These are phyloP conservation scores for Leptosomus discolor DNA, from an alignment of 2,113 vertebrate genomes.

Conservation along the genomic window DNA sequence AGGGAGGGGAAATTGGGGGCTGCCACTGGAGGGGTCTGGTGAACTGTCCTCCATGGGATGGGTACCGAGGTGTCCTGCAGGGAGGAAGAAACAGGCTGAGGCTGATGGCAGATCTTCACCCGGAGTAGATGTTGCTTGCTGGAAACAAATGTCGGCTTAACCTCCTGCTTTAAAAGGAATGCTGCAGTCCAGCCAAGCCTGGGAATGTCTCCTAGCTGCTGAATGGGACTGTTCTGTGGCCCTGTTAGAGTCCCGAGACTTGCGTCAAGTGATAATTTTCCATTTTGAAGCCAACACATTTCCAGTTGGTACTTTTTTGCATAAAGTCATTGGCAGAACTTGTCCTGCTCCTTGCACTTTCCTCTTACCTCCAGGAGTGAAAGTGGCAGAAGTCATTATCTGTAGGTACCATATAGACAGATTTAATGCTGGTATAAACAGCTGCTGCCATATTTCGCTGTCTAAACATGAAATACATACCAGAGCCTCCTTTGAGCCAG, in stretches of 20 bases:
- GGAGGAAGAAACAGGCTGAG: no score
- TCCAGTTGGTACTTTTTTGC: not conserved
- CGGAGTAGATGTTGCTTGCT: not conserved
- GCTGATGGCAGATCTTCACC: not conserved
- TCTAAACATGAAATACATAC: not conserved
- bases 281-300: not conserved
- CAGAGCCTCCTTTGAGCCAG: not conserved
- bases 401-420: not conserved
- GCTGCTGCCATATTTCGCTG: not conserved
- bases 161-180: not conserved
- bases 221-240: not conserved
- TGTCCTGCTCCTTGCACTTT: not conserved
- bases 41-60: no score
- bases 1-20: not conserved
- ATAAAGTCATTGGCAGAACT: not conserved
- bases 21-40: not conserved
- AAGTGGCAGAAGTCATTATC: not conserved
- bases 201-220: not conserved
- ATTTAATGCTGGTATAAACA: not conserved
- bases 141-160: not conserved
- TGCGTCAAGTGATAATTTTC: not conserved
- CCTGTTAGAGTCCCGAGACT: not conserved
- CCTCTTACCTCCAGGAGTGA: not conserved
- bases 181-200: not conserved
- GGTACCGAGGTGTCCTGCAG: rapidly evolving